These are phyloP conservation scores for Cyphomyrus plagiostoma DNA, from an alignment of 2,113 vertebrate genomes.

Conservation along the genomic window DNA sequence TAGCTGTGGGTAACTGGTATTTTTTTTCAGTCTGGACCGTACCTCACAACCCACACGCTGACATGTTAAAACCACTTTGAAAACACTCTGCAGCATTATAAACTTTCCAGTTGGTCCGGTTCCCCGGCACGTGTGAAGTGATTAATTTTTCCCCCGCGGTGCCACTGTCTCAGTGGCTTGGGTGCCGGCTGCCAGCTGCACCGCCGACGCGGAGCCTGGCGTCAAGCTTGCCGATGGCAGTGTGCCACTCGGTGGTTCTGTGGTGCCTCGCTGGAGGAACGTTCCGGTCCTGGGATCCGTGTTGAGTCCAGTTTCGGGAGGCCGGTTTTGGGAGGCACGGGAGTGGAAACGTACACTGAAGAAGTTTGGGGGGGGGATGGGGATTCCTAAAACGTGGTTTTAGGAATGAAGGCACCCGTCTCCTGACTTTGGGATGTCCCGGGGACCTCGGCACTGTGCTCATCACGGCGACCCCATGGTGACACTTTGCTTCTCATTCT, in stretches of 20 bases:
- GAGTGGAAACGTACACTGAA: neutral
- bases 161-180: neutral
- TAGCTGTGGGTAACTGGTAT: neutral
- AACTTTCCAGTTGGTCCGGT: neutral
- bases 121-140: neutral
- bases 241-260: neutral
- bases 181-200: neutral
- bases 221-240: neutral
- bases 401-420: neutral
- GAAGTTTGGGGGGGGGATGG: neutral
- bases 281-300: neutral
- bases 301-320: neutral
- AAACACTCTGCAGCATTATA: neutral
- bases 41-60: neutral
- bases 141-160: neutral
- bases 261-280: neutral
- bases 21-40: neutral
- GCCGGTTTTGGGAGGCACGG: neutral
- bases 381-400: neutral
- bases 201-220: no score
- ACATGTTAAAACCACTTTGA: conserved; percentile 5
- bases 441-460: neutral
- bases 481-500: neutral
- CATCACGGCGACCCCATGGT: neutral
- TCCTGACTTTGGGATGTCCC: neutral